Evolutionary conservation across 2,888 invertebrate species (phyloP).

Genomic region (Latheticus oryzae): DNA sequence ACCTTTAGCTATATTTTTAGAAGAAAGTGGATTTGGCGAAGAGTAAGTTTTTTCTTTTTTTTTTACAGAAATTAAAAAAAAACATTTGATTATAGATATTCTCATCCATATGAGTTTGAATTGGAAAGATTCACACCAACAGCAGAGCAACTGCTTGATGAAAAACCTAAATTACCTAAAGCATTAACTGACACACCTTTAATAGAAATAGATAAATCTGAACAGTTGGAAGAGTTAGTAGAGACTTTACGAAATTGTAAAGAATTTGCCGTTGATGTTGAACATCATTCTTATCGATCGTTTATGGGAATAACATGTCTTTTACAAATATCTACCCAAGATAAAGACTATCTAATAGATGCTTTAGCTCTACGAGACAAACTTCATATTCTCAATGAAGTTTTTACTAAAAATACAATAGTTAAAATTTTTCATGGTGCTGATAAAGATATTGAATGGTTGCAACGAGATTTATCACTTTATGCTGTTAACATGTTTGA

Average conservation of each 20-base stretch:
- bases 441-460: slow-evolving; percentile 88
- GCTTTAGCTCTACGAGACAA: slow-evolving; percentile 85
- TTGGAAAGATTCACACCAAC: slow-evolving; percentile 77
- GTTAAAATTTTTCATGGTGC: slow-evolving; percentile 97
- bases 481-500: slow-evolving; percentile 98
- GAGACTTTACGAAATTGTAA: slow-evolving; percentile 74
- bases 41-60: slow-evolving; percentile 63
- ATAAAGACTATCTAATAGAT: slow-evolving; percentile 90
- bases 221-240: slow-evolving; percentile 74
- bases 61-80: too few relatives aligned
- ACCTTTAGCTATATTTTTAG: slow-evolving; percentile 79
- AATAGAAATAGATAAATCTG: slow-evolving; percentile 74
- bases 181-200: slow-evolving; percentile 74
- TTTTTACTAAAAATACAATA: slow-evolving; percentile 90
- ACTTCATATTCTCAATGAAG: slow-evolving; percentile 84
- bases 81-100: slow-evolving; percentile 58
- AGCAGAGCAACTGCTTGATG: slow-evolving; percentile 66
- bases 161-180: slow-evolving; percentile 64
- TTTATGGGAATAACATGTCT: slow-evolving; percentile 96
- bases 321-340: slow-evolving; percentile 90
- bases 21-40: slow-evolving; percentile 73
- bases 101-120: slow-evolving; percentile 91
- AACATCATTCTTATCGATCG: slow-evolving; percentile 92
- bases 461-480: slow-evolving; percentile 94
- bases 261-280: slow-evolving; percentile 91